phyloP scores from a whole-genome alignment of 2,888 invertebrate genomes.

The Cyclophora albipunctata region DNA sequence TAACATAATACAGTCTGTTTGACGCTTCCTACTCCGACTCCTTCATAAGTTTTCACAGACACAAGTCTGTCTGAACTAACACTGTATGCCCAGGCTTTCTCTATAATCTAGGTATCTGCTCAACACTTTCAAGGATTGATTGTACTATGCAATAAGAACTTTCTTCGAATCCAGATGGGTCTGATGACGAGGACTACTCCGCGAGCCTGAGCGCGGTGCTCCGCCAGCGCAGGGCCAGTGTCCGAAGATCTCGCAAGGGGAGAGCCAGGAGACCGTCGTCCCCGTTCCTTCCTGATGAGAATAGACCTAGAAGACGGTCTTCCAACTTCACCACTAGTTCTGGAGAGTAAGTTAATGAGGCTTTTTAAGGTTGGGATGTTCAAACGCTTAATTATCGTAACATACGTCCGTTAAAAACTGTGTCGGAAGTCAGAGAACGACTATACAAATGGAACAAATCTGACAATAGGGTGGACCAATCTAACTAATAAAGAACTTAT shows the following conservation, averaged over 20 bases:
- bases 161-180: slow-evolving; percentile 48
- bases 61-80: no score
- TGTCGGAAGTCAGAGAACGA: no score
- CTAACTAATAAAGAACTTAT: no score
- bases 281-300: slow-evolving; percentile 66
- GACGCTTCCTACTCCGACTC: no score
- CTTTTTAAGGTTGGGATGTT: not conserved
- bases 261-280: slow-evolving; percentile 77
- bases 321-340: slow-evolving; percentile 88
- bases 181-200: slow-evolving; percentile 90
- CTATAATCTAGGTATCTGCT: no score
- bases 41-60: no score
- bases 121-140: no score
- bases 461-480: no score
- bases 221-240: slow-evolving; percentile 82
- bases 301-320: slow-evolving; percentile 50
- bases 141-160: no score
- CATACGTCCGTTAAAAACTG: not conserved
- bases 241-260: slow-evolving; percentile 80
- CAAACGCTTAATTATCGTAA: not conserved
- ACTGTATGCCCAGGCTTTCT: no score
- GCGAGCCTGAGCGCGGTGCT: slow-evolving; percentile 90
- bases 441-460: no score
- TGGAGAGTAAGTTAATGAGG: slow-evolving; percentile 80
- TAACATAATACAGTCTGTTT: no score